Base-by-base conservation (phyloP, 2,797 vertebrate genomes). In the Pampus argenteus region DNA sequence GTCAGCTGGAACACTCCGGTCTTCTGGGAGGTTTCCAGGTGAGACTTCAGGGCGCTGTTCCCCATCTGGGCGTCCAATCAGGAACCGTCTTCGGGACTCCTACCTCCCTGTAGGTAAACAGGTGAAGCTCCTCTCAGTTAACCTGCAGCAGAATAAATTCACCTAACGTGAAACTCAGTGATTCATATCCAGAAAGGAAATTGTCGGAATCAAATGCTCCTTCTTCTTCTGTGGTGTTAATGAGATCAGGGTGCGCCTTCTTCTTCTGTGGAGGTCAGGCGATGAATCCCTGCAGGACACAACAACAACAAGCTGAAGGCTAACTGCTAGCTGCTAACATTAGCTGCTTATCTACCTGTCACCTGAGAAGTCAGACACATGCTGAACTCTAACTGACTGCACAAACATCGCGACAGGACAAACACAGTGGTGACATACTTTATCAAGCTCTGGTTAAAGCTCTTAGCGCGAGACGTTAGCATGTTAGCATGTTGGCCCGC, bases 1-100 rank as follows among this genome's bases (percentile, higher is more conserved):
- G 95, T 98, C 28, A 99, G 94, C 93, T 99, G 98, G 87, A 99
- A 99, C 71, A 98, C 98, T 1, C 98, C 98, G 0, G 98, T 99
- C 80, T 99, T 99, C 93, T 99, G 96, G 58, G 98, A 97, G 0
- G 97, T 99, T 79, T 99, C 98, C 92, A 99, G 89, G 78, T 99
- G 98, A 61, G 98, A 96, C 92, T 98, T 98, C 11, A 99, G 90
- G 0, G 97, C 98, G 15, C 95, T 98, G 84, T 99, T 99, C 84
- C 98, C 98, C 98, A 99, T 99, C 76, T 80, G 74, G 82, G 67
- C 44, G 47, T 6, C 25, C 54, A 44, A 34, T 1, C 68, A 50
- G 50, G 45, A 26, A 2, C 25, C 2, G 13, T 48, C 54, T 2
- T 6, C 7, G 13, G 3, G 15, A 18, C 11, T 3, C 17, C 38